Percentiles rank a stretch among this genome's conserved stretches.
These are phyloP conservation scores for Azorinus chamasolen DNA, from an alignment of 2,888 invertebrate species.

Conservation along the genomic window DNA sequence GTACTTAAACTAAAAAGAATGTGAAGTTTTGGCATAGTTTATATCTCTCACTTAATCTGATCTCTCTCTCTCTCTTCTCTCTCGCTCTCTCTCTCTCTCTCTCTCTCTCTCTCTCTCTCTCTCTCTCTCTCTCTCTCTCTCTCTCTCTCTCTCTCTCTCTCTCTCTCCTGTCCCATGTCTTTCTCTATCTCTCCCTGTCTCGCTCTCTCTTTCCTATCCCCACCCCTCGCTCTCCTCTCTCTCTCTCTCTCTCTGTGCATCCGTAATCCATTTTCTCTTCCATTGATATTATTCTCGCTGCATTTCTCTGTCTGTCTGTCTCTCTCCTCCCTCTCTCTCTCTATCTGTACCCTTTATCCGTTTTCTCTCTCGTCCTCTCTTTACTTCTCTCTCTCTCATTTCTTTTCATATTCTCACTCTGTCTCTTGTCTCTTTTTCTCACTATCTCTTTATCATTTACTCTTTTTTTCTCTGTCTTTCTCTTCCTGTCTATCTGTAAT, in stretches of 20 bases:
- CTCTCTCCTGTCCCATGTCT: not conserved
- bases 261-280: conserved; percentile 12
- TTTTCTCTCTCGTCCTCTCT: not conserved
- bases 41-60: too few species aligned
- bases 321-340: not conserved
- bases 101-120: conserved; percentile 28
- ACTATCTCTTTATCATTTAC: not conserved
- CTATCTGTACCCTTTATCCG: not conserved
- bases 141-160: conserved; percentile 7
- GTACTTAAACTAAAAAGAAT: too few species aligned
- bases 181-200: conserved; percentile 1
- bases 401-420: not conserved
- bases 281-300: not conserved
- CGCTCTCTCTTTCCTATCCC: not conserved
- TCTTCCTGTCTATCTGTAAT: conserved; percentile 2
- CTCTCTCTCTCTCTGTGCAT: conserved; percentile 13
- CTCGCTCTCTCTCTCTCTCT: conserved; percentile 17
- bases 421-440: not conserved
- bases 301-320: conserved; percentile 5
- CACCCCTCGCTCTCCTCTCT: conserved; percentile 1
- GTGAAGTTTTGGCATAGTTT: not conserved
- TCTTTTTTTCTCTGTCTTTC: not conserved
- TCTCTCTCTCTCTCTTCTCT: conserved; percentile 4
- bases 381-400: not conserved
- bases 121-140: conserved; percentile 20